Evolutionary conservation across 2,888 invertebrate species (phyloP).

Genomic region (Cephus pygmeus): DNA sequence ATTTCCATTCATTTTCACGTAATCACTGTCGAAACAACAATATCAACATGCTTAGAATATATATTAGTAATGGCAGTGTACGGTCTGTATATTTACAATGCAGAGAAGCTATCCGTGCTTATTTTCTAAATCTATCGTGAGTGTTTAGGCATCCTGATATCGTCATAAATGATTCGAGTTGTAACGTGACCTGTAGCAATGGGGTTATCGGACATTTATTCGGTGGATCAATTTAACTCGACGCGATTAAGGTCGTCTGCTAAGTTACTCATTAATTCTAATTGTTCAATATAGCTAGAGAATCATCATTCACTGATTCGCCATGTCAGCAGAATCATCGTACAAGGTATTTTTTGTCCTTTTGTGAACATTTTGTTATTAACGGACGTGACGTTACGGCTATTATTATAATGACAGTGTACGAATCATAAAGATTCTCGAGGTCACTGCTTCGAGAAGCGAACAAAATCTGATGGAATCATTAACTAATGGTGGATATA

Average conservation of each 20-base stretch:
- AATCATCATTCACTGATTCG: background rate
- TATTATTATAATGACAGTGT: background rate
- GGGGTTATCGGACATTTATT: background rate
- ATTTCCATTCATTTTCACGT: background rate
- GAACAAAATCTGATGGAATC: too few relatives aligned
- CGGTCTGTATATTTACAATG: background rate
- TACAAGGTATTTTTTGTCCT: background rate
- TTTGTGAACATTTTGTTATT: background rate
- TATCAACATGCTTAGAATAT: background rate
- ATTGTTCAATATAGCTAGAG: background rate
- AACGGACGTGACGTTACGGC: background rate
- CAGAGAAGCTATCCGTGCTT: background rate
- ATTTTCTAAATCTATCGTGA: background rate
- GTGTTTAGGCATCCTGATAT: background rate
- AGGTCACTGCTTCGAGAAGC: background rate
- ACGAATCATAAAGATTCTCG: background rate
- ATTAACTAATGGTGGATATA: background rate
- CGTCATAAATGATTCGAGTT: background rate
- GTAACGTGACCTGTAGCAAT: background rate
- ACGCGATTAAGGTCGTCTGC: background rate
- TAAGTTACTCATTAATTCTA: background rate
- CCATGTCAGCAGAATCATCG: background rate
- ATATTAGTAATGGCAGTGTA: background rate
- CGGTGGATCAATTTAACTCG: background rate
- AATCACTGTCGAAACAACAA: background rate